Conservation (phyloP, 2,888 invertebrate genomes). For the Chromoteleia sp. region DNA sequence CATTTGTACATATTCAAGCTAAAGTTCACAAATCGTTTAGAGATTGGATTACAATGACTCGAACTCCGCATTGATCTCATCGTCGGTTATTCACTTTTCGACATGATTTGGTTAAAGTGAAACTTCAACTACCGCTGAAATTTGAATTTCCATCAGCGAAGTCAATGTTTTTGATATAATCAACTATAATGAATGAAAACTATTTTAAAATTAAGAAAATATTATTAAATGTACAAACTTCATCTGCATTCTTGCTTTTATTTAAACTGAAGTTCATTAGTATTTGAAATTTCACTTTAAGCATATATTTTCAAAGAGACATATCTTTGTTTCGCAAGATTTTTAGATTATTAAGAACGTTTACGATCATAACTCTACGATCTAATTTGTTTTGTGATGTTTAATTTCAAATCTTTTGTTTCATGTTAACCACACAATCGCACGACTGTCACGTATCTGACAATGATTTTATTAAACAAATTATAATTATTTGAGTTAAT, state of each 20-base stretch:
- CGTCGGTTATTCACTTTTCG: constrained; percentile 65
- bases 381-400: constrained; percentile 25
- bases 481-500: constrained; percentile 50
- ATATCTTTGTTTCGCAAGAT: neutral
- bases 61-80: constrained; percentile 71
- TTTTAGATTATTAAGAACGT: neutral
- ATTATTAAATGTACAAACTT: neutral
- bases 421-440: no score
- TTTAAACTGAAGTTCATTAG: neutral
- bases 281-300: neutral
- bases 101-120: constrained; percentile 22
- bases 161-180: no score
- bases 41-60: constrained; percentile 40
- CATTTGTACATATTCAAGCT: constrained; percentile 40
- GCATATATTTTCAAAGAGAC: neutral
- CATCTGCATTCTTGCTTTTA: no score
- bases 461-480: constrained; percentile 47
- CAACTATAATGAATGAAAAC: no score
- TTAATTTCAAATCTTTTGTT: neutral
- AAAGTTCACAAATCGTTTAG: constrained; percentile 26
- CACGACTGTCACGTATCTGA: constrained; percentile 9
- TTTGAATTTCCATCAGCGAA: neutral
- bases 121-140: constrained; percentile 18
- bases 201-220: no score
- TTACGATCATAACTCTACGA: neutral